phyloP scores from a whole-genome alignment of 2,113 vertebrate species.

The Formicarius rufipectus region DNA sequence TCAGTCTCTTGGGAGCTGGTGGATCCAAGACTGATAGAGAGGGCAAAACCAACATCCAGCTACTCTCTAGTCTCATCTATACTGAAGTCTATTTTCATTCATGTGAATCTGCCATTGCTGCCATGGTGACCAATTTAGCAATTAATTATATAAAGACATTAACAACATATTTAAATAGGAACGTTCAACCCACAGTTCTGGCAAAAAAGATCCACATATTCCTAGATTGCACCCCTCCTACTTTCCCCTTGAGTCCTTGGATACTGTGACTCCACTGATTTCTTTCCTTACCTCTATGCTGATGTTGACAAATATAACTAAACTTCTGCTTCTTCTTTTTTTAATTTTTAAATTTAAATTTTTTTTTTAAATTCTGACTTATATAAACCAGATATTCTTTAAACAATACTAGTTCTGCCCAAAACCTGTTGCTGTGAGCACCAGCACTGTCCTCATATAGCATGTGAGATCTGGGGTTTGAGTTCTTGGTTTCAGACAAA shows the following conservation, averaged over 20 bases:
- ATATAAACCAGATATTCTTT: background rate
- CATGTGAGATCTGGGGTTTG: rapidly evolving
- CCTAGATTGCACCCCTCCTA: background rate
- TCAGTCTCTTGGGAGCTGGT: background rate
- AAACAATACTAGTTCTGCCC: background rate
- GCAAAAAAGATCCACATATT: background rate
- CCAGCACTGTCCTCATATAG: rapidly evolving
- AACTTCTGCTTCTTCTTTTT: background rate
- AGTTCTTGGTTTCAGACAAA: background rate
- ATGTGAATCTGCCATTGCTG: constrained; percentile 28
- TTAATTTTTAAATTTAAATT: no score
- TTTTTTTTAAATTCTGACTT: background rate
- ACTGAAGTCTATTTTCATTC: constrained; percentile 17
- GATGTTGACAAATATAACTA: background rate
- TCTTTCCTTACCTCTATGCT: background rate
- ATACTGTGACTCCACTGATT: background rate
- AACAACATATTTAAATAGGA: background rate
- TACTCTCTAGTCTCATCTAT: background rate
- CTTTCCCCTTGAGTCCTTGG: background rate
- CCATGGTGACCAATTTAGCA: constrained; percentile 12
- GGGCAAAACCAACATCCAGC: background rate
- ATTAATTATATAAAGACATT: constrained; percentile 14
- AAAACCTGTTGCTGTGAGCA: background rate
- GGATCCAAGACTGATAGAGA: background rate
- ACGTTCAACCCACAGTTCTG: background rate